Base-by-base conservation (phyloP, 2,797 vertebrate genomes). In the Clarias pachynema region DNA sequence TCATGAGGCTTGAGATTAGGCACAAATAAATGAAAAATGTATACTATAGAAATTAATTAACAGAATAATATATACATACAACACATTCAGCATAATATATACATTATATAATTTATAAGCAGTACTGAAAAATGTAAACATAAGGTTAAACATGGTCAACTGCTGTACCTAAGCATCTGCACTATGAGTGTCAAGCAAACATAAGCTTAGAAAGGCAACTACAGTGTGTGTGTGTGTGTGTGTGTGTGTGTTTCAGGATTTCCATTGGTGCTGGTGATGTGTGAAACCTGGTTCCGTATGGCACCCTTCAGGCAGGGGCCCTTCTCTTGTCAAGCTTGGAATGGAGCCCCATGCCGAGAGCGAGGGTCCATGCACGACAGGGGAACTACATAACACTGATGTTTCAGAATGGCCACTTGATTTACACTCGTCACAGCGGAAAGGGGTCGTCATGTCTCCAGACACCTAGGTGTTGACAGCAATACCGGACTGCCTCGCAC, bases 381-480 rank as follows among this genome's bases (percentile, higher is more conserved):
- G 94, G 93, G 88, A 90, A 92, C 91, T 95, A 95, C 94, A 91
- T 91, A 91, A 95, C 91, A 93, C 93, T 90, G 93, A 94, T 94
- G 93, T 95, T 95, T 95, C 93, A 95, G 93, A 95, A 95, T 90
- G 92, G 91, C 91, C 90, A 91, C 91, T 86, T 95, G 95, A 95
- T 95, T 95, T 95, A 95, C 93, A 91, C 90, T 92, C 94, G 93
- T 95, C 93, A 94, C 90, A 83, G 91, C 90, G 93, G 94, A 93
- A 94, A 91, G 90, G 92, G 89, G 92, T 91, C 88, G 91, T 94
- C 92, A 93, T 89, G 90, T 93, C 93, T 91, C 92, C 93, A 93
- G 93, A 94, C 93, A 94, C 92, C 91, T 93, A 94, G 92, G 95
- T 93, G 94, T 94, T 94, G 94, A 95, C 94, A 95, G 93, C 88